Evolutionary conservation across 2,888 invertebrate species (phyloP).

Genomic region (Apamea epomidion): DNA sequence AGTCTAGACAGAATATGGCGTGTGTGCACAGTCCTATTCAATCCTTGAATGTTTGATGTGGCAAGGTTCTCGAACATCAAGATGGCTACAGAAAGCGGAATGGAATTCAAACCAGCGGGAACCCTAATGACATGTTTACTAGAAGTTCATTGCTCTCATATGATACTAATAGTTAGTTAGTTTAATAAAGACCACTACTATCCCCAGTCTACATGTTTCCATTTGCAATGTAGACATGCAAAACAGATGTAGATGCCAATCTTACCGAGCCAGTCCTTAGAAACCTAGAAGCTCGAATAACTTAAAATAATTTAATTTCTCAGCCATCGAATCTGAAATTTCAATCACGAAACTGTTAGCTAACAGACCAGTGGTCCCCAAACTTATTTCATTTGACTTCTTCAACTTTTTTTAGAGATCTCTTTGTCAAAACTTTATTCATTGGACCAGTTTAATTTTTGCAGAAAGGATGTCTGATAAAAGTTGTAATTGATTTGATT

Average conservation of each 20-base stretch:
- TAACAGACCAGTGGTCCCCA: slow-evolving; percentile 54
- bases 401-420: slow-evolving; percentile 59
- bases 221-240: slow-evolving; percentile 32
- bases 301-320: slow-evolving; percentile 61
- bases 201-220: slow-evolving; percentile 13
- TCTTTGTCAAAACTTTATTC: slow-evolving; percentile 64
- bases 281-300: slow-evolving; percentile 37
- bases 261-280: slow-evolving; percentile 25
- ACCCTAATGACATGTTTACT: slow-evolving; percentile 3
- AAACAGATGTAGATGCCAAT: slow-evolving; percentile 46
- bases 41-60: neutral
- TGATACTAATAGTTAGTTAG: neutral
- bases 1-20: slow-evolving; percentile 14
- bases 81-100: neutral
- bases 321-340: slow-evolving; percentile 63
- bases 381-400: slow-evolving; percentile 63
- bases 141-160: slow-evolving; percentile 4
- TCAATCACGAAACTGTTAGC: slow-evolving; percentile 64
- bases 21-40: neutral
- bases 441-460: slow-evolving; percentile 60
- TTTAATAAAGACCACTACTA: slow-evolving; percentile 15
- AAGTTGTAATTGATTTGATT: slow-evolving; percentile 63
- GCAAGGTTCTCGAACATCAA: slow-evolving; percentile 5
- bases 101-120: slow-evolving; percentile 15
- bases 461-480: slow-evolving; percentile 51